Base-by-base conservation (phyloP, 1,140 invertebrate genomes). In the Agrypnia vestita region DNA sequence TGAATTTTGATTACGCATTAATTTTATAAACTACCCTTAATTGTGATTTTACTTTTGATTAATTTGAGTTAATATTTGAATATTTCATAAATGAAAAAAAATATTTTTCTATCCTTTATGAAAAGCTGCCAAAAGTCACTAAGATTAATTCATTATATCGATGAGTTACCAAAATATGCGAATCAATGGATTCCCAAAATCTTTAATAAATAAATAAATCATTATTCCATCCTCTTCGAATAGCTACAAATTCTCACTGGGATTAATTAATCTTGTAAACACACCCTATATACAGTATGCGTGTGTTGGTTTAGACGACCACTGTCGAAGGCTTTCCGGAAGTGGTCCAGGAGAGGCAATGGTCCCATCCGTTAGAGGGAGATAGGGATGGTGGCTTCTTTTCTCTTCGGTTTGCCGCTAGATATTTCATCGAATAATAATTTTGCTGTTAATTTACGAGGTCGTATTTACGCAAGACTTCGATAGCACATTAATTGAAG, bases 261-360 rank as follows among this genome's bases (percentile, higher is more conserved):
- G 49, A 51, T 51, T 51, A 51, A 51, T 51, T 51, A 51, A 51
- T 51, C 49, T 51, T 51, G 11, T 15, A 8, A 1, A 51, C 3
- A 51, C 11, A 51, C 49, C 49, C 49, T 51, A 51, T 15, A 8
- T 15, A 51, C 11, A 51, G 11, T 51, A 3, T 51, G 3, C 8
- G 11, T 13, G 49, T 12, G n/a, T 51, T 51, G 25, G 25, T 35
- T 35, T 35, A 35, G 25, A 35, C 49, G 49, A 15, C 1, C 3
- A 51, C 49, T 51, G 49, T 51, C 49, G 49, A 51, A 51, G 49
- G 11, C 49, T 51, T 51, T 8, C 49, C 49, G 49, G 49, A 51
- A 51, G 49, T 51, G 49, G 49, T 51, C 49, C 49, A 51, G 3
- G 49, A 51, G 49, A 51, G 49, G 11, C 49, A 12, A 8, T 9